Percentiles rank a stretch among this genome's conserved stretches.
These are phyloP conservation scores for Myzus persicae DNA, from an alignment of 1,140 invertebrate species.

Conservation along the genomic window DNA sequence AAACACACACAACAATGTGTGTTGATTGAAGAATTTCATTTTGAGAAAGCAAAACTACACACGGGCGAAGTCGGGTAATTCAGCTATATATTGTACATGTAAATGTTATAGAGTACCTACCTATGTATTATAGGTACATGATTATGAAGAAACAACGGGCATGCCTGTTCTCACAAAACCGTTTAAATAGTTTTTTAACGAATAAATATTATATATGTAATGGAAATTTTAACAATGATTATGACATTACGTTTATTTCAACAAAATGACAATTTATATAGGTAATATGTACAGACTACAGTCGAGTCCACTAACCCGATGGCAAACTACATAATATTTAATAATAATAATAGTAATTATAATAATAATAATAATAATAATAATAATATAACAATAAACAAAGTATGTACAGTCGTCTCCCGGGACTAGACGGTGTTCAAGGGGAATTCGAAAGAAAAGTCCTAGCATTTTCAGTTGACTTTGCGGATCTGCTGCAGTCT, in stretches of 20 bases:
- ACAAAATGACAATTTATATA: background rate
- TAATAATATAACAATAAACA: constrained; percentile 19
- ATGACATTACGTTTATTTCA: too few relatives aligned
- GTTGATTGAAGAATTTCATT: too few relatives aligned
- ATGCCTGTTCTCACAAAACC: background rate
- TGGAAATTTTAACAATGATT: background rate
- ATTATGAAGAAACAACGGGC: background rate
- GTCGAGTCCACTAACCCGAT: background rate
- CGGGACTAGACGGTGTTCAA: background rate
- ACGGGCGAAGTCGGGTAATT: too few relatives aligned
- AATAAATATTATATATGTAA: background rate
- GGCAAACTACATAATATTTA: background rate
- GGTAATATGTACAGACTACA: background rate
- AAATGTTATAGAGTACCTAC: background rate
- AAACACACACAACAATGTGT: too few relatives aligned
- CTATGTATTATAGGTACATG: background rate
- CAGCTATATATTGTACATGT: too few relatives aligned
- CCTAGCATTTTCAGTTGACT: background rate
- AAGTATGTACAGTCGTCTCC: background rate
- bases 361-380: background rate
- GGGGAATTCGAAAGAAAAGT: background rate
- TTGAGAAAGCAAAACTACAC: too few relatives aligned
- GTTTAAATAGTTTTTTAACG: background rate
- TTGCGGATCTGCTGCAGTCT: background rate
- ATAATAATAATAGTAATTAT: background rate